Evolutionary conservation across 2,797 vertebrate genomes (phyloP), one percentile per base, ranked within the genome.

Genomic region (Crax fasciolata): DNA sequence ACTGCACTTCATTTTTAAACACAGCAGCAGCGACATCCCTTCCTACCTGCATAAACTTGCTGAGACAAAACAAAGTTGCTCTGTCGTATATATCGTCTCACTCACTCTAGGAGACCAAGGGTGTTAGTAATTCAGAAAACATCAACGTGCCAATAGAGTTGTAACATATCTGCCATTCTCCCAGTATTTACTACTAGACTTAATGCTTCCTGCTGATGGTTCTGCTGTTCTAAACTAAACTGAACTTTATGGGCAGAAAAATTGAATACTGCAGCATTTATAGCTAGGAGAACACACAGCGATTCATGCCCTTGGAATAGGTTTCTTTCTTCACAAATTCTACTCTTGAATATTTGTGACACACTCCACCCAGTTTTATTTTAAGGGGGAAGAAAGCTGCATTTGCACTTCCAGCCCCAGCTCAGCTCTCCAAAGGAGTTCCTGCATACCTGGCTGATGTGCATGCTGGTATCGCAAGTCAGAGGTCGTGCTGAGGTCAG

Each of bases 391-490:
- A 11, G 1, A 62, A 95, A 86, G 20, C 63, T 52, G 30, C 17
- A 39, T 46, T 85, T 82, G 38, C 24, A 8, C 65, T 79, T 85
- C 52, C 55, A n/a, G 44, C 28, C 28, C 44, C 57, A 74, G 59
- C 30, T 87, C 49, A 44, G 84, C 27, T 57, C 75, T 87, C 46
- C 35, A 32, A 70, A 82, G 43, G 4, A 84, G 46, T 51, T 84
- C 25, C 54, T 67, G 92, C 49, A 93, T 98, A 99, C 99, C 99
- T 99, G 99, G 96, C 99, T 99, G 98, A 99, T 98, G 95, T 99
- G 99, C 99, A 99, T 99, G 98, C 99, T 99, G 19, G 98, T 99
- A 97, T 99, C 99, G 84, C 99, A 99, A 72, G 99, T 99, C 75
- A 99, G 97, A 59, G 99, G 99, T 66, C 99, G 98, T 49, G 99